phyloP scores from a whole-genome alignment of 1,140 invertebrate genomes.

The Drosophila simulans region DNA sequence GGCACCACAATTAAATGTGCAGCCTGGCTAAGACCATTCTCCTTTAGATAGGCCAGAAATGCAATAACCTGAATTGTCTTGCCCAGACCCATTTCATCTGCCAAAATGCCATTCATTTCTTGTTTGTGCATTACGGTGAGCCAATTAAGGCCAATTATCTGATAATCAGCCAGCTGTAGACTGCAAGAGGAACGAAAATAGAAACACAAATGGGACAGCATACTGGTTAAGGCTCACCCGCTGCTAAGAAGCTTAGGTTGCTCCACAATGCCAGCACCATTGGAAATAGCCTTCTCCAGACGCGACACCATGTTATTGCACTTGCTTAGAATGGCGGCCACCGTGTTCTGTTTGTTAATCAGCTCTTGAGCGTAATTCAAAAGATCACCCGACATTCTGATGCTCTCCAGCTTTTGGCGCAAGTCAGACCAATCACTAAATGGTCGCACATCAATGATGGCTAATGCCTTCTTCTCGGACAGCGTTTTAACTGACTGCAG shows the following conservation, averaged over 20 bases:
- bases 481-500: slow-evolving; percentile 89
- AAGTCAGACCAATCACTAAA: slow-evolving; percentile 90
- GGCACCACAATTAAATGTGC: slow-evolving; percentile 97
- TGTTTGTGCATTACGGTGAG: slow-evolving; percentile 94
- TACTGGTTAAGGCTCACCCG: slow-evolving; percentile 77
- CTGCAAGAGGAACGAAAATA: slow-evolving; percentile 74
- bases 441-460: slow-evolving; percentile 88
- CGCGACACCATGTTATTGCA: slow-evolving; percentile 89
- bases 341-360: slow-evolving; percentile 89
- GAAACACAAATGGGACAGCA: too few relatives aligned
- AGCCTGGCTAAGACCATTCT: slow-evolving; percentile 88
- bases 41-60: slow-evolving; percentile 95
- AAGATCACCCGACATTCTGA: slow-evolving; percentile 89
- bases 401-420: slow-evolving; percentile 89
- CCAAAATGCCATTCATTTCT: slow-evolving; percentile 96
- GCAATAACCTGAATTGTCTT: slow-evolving; percentile 97
- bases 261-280: slow-evolving; percentile 88
- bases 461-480: slow-evolving; percentile 90
- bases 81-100: slow-evolving; percentile 95
- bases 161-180: slow-evolving; percentile 93
- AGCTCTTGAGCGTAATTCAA: slow-evolving; percentile 90
- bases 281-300: slow-evolving; percentile 90
- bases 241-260: slow-evolving; percentile 88
- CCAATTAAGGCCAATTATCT: slow-evolving; percentile 98
- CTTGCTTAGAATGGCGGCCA: slow-evolving; percentile 90